Base-by-base conservation (phyloP, 2,797 vertebrate species). In the Lerista edwardsae region DNA sequence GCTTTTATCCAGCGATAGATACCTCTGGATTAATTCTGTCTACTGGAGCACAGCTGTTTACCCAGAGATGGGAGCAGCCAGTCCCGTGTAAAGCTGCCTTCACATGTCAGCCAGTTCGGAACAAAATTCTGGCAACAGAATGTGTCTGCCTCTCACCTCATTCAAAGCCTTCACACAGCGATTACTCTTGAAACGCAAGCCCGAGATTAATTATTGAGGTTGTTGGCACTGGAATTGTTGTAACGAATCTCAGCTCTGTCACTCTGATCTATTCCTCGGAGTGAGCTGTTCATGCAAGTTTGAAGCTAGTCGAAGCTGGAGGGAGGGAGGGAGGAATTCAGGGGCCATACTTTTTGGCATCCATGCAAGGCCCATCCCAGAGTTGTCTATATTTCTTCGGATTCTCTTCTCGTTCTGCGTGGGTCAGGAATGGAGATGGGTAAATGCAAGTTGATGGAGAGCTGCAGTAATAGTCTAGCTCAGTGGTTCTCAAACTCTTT, bases 21-120 rank as follows among this genome's bases (percentile, higher is more conserved):
- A 77, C 80, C 84, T 86, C 81, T 91, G 87, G 87, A 92, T 93
- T 91, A 91, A 86, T 86, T 76, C 44, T 67, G 23, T 88, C 86
- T 89, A 86, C 84, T 68, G 81, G 86, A 3, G 87, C 84, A 85
- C 85, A 90, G 7, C 31, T 62, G 3, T 36, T 1, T 91, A 86
- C 88, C 74, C 82, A 57, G 85, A 82, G 84, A 77, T 59, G 90
- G 67, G 67, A 86, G 79, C 82, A 91, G 55, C 86, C 41, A 84
- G 57, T 21, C 25, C 36, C 8, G 31, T 61, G 1, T 67, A 65
- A 78, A 73, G 47, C 21, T 79, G n/a, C 6, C 34, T 65, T 79
- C 44, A 79, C 57, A 74, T 61, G 31, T 79, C 41, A 51, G 67
- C 62, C 61, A n/a, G 74, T 59, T 61, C 51, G 80, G 67, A 55